Evolutionary conservation across 1,140 invertebrate genomes (phyloP).

Genomic region (Trigoniulus corallinus): DNA sequence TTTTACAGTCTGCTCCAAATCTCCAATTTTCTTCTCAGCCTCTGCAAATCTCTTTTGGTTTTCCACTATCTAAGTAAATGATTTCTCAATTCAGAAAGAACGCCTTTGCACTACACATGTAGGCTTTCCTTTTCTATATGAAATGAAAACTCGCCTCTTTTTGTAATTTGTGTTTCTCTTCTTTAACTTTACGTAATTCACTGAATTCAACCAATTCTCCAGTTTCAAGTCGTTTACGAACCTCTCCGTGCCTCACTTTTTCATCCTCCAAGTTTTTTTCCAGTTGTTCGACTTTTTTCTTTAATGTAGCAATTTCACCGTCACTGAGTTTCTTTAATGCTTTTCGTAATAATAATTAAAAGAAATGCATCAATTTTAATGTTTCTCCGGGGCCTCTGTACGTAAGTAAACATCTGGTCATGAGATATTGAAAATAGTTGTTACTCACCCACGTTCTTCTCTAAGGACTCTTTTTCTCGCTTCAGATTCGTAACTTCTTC

Average conservation of each 20-base stretch:
- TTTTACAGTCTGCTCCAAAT: constrained; percentile 40
- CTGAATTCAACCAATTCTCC: constrained; percentile 6
- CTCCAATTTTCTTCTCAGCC: constrained; percentile 38
- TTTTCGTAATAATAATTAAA: neutral
- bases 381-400: constrained; percentile 1
- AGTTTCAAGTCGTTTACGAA: constrained; percentile 29
- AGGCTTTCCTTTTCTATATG: no score
- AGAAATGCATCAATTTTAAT: neutral
- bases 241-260: constrained; percentile 18
- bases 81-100: no score
- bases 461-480: constrained; percentile 14
- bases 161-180: constrained; percentile 27
- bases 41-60: constrained; percentile 37
- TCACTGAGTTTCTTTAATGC: constrained; percentile 10
- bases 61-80: no score
- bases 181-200: constrained; percentile 11
- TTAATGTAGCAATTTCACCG: constrained; percentile 31
- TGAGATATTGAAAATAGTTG: constrained; percentile 1
- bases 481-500: constrained; percentile 5
- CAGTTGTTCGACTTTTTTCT: constrained; percentile 34
- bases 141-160: constrained; percentile 35
- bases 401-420: constrained; percentile 9
- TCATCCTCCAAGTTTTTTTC: constrained; percentile 36
- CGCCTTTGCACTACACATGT: no score
- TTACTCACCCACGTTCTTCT: constrained; percentile 13